A percentile compares a stretch with the other conserved stretches of the same genome.
These are phyloP conservation scores for Epizoanthus scotinus DNA, from an alignment of 92 coral and sea anemone genomes.

Conservation along the genomic window DNA sequence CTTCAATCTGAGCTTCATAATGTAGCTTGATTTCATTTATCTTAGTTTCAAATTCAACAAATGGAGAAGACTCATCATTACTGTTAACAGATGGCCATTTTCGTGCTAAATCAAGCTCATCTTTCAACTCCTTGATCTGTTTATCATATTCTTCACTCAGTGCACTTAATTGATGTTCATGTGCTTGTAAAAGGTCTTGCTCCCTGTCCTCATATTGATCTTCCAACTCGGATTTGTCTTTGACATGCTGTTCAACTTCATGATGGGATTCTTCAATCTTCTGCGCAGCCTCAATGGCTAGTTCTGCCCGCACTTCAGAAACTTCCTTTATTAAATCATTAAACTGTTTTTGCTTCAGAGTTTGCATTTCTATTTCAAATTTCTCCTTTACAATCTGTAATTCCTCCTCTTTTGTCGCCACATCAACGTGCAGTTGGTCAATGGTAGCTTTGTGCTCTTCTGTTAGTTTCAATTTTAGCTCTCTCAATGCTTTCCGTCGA, in stretches of 20 bases:
- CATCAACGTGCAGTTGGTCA: slow-evolving; percentile 62
- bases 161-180: slow-evolving; percentile 68
- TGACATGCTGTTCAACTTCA: slow-evolving; percentile 64
- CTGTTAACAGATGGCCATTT: slow-evolving; percentile 54
- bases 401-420: slow-evolving; percentile 66
- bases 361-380: slow-evolving; percentile 62
- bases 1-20: slow-evolving; percentile 65
- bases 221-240: slow-evolving; percentile 55
- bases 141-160: slow-evolving; percentile 76
- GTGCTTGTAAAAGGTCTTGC: slow-evolving; percentile 65
- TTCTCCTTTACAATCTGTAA: slow-evolving; percentile 62
- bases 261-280: slow-evolving; percentile 79
- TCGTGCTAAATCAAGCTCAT: slow-evolving; percentile 69
- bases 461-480: slow-evolving; percentile 60
- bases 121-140: slow-evolving; percentile 77
- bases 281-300: slow-evolving; percentile 94
- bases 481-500: slow-evolving; percentile 63
- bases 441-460: slow-evolving; percentile 66
- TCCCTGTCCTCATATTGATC: slow-evolving; percentile 63
- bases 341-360: slow-evolving; percentile 70
- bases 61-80: slow-evolving; percentile 32
- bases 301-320: slow-evolving; percentile 86
- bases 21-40: slow-evolving; percentile 75
- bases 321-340: slow-evolving; percentile 89
- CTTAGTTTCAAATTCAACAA: slow-evolving; percentile 68